Base-by-base conservation (phyloP, 2,113 vertebrate species). In the Agelaius phoeniceus region DNA sequence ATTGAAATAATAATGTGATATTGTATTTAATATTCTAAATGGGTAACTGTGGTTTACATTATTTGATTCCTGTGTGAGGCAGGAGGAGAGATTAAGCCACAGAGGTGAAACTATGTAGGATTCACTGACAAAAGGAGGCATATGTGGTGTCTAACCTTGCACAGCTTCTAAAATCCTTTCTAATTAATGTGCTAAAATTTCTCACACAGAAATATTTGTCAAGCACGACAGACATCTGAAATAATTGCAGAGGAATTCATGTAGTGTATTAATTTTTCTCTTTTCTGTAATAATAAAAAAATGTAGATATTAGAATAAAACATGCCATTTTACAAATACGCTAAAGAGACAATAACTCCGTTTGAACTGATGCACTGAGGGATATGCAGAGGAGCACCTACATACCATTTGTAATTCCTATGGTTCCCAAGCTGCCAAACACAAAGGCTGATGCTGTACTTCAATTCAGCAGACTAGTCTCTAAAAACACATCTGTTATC, bases 401-500 rank as follows among this genome's bases (percentile, higher is more conserved):
- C 65, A 58, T 18, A 49, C 7, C 21, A n/a, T 46, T 92, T 83
- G n/a, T 65, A 82, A 85, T 87, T 95, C 84, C 77, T 89, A 1
- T 22, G 46, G 44, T 30, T 84, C 77, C 71, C 69, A 73, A 68
- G 62, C 65, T 68, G 33, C 48, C 57, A 84, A 59, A 71, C n/a
- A 92, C 59, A 92, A 89, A 92, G 28, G 52, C 81, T 91, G 41
- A 44, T 54, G 62, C 0, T 1, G 41, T n/a, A 61, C 80, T 87
- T 59, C 66, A 79, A 6, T 37, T 87, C 37, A 84, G 28, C 77
- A 84, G 33, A 83, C 46, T 71, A 20, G 26, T 68, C 74, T 83
- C 73, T 83, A 87, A 93, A 96, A 93, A 46, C 49, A 89, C 49
- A 87, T 73, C 84, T 66, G 17, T 85, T 95, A 84, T 66, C 87